Evolutionary conservation across 2,113 vertebrate genomes (phyloP).

Genomic region (Pachyramphus minor): DNA sequence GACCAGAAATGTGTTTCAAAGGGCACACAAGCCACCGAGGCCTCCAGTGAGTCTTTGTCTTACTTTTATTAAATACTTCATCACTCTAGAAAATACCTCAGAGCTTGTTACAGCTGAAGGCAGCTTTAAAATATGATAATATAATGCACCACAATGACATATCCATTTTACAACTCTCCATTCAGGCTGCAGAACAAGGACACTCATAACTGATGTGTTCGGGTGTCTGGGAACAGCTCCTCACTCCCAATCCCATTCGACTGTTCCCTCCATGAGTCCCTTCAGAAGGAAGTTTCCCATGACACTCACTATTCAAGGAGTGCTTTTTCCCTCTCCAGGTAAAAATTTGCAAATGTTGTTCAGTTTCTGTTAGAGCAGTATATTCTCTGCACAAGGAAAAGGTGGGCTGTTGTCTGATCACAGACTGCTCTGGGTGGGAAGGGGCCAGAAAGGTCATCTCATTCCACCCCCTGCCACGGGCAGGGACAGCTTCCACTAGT

Average conservation of each 20-base stretch:
- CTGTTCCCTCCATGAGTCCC: background rate
- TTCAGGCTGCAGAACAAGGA: background rate
- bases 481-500: background rate
- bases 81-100: constrained; percentile 54
- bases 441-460: background rate
- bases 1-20: constrained; percentile 48
- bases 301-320: background rate
- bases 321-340: background rate
- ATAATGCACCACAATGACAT: background rate
- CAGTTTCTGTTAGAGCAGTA: accelerated
- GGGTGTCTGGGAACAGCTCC: background rate
- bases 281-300: background rate
- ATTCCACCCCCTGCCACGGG: no score
- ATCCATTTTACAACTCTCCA: background rate
- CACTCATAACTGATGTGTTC: background rate
- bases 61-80: constrained; percentile 69
- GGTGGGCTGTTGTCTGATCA: background rate
- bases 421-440: background rate
- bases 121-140: constrained; percentile 1
- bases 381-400: background rate
- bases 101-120: constrained; percentile 27
- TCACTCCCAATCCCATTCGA: accelerated
- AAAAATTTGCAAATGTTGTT: background rate
- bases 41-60: constrained; percentile 61
- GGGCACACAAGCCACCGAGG: constrained; percentile 15